A percentile compares a stretch with the other conserved stretches of the same genome.
Conservation (phyloP, 2,797 vertebrate species). For the Amblyopsis hoosieri region DNA sequence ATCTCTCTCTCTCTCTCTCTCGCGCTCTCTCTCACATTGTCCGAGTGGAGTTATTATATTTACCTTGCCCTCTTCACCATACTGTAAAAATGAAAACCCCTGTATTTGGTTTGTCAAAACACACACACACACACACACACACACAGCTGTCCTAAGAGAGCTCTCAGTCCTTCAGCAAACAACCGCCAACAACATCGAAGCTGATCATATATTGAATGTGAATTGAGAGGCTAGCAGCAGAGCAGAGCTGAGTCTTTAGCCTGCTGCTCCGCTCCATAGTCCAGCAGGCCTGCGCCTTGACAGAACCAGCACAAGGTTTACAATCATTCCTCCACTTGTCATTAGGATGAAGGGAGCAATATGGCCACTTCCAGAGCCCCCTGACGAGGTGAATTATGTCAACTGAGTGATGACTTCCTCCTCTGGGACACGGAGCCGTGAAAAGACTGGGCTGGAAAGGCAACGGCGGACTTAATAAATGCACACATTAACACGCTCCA, state of each 20-base stretch:
- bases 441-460: conserved; percentile 41
- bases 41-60: too few relatives aligned
- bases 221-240: conserved; percentile 35
- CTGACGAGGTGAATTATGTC: conserved; percentile 69
- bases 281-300: conserved; percentile 17
- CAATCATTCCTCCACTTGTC: conserved; percentile 45
- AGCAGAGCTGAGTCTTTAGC: conserved; percentile 38
- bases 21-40: too few relatives aligned
- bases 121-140: conserved; percentile 1
- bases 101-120: not conserved
- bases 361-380: conserved; percentile 26
- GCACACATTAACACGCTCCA: conserved; percentile 66
- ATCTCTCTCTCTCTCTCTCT: too few relatives aligned
- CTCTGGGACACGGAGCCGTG: conserved; percentile 35
- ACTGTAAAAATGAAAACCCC: too few relatives aligned
- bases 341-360: conserved; percentile 60
- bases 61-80: too few relatives aligned
- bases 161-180: conserved; percentile 29
- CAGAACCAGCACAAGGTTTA: conserved; percentile 25
- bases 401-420: conserved; percentile 70
- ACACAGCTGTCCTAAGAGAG: not conserved
- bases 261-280: not conserved
- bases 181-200: conserved; percentile 22
- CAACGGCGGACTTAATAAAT: conserved; percentile 61
- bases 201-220: conserved; percentile 50